Base-by-base conservation (phyloP, 2,113 vertebrate species). In the Camelus dromedarius region DNA sequence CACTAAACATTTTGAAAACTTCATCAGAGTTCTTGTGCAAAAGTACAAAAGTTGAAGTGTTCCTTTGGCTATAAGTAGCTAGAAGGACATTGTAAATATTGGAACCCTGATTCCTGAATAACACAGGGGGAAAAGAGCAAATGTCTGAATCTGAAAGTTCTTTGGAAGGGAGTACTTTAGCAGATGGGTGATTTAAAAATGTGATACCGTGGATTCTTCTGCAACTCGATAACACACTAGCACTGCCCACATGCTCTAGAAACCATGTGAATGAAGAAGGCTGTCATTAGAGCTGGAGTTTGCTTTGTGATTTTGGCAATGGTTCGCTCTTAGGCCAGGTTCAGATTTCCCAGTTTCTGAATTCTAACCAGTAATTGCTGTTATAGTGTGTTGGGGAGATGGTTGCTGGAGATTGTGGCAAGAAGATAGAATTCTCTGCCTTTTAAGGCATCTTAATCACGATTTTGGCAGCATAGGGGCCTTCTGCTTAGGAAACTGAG, bases 231-330 rank as follows among this genome's bases (percentile, higher is more conserved):
- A 97, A 87, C 88, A 89, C 42, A 46, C 94, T 83, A 95, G 73
- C 15, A 91, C 72, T 82, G 73, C 85, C 77, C 91, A 96, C 96
- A 86, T 35, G 24, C 85, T 94, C 56, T 81, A 91, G 81, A 97
- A 96, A 96, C 72, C 91, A 95, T 58, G 84, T 91, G 81, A 95
- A 88, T 79, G 86, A 84, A 92, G 76, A 96, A 96, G 70, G 93
- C 94, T 96, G 35, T 97, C 93, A 91, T 97, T 97, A 97, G 79
- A 89, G 72, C 30, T 96, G 92, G 42, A 88, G 91, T 96, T 93
- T 88, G 73, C 85, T 93, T 69, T 96, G 91, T 66, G 91, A 86
- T 86, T 96, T 96, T 94, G 72, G 91, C 76, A 79, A 32, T 72
- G 64, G n/a, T 91, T 82, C 85, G 38, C 50, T 86, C 72, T 93